Percentiles rank a stretch among this genome's conserved stretches.
Evolutionary conservation across 1,140 invertebrate genomes (phyloP).

Genomic region (Zophobas atratus): DNA sequence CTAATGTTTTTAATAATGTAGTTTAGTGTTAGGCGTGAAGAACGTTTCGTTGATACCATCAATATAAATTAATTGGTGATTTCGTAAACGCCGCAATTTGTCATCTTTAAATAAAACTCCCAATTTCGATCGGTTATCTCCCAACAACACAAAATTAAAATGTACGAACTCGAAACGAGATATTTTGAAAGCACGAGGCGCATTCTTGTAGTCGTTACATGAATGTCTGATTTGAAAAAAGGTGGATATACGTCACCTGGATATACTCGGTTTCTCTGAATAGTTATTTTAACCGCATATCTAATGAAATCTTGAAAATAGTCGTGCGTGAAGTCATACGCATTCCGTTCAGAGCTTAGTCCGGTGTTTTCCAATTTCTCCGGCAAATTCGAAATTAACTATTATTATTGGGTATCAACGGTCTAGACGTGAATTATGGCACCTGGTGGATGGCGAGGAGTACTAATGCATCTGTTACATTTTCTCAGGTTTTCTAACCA

Average conservation of each 20-base stretch:
- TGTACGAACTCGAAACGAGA: constrained; percentile 1
- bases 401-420: constrained; percentile 32
- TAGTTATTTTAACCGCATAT: constrained; percentile 35
- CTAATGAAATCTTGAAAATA: constrained; percentile 31
- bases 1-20: constrained; percentile 3
- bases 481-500: neutral
- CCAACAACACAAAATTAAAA: constrained; percentile 15
- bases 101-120: neutral
- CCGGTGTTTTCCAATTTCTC: constrained; percentile 25
- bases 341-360: constrained; percentile 16
- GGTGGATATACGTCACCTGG: neutral
- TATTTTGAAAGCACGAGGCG: constrained; percentile 12
- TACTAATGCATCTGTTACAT: constrained; percentile 18
- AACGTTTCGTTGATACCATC: constrained; percentile 8
- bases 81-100: neutral
- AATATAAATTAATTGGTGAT: neutral
- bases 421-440: constrained; percentile 17
- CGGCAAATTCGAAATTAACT: constrained; percentile 26
- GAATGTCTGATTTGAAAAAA: constrained; percentile 21
- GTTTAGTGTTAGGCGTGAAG: constrained; percentile 3
- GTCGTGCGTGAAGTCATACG: constrained; percentile 39
- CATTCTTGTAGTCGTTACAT: constrained; percentile 9
- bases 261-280: constrained; percentile 20
- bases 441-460: neutral
- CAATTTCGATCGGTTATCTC: neutral